These are phyloP conservation scores for Pseudoatta argentina DNA, from an alignment of 1,140 invertebrate genomes.

Conservation along the genomic window DNA sequence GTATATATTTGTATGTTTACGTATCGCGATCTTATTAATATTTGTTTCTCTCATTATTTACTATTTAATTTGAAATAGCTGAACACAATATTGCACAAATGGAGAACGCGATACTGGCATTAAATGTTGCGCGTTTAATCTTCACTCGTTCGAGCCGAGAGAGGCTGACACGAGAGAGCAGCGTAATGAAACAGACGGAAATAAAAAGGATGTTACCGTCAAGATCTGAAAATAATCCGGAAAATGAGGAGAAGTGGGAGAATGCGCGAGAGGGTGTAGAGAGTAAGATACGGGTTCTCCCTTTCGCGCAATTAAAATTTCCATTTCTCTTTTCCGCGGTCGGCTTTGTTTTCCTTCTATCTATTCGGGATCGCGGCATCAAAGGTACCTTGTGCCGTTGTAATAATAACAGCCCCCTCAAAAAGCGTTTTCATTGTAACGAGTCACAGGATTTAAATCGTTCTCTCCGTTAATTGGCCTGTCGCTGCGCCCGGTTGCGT, in stretches of 20 bases:
- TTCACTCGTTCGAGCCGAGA: constrained; percentile 42
- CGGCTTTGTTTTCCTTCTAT: constrained; percentile 61
- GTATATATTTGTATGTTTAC: too few species aligned
- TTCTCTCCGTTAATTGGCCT: constrained; percentile 69
- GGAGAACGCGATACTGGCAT: constrained; percentile 27
- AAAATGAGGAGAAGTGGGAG: constrained; percentile 27
- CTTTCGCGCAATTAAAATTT: constrained; percentile 64
- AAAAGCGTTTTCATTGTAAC: constrained; percentile 67
- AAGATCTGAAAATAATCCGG: constrained; percentile 62
- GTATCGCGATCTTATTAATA: neutral
- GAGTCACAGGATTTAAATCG: constrained; percentile 63
- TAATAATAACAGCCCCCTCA: constrained; percentile 62
- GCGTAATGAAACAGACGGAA: constrained; percentile 55
- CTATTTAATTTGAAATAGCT: constrained; percentile 16
- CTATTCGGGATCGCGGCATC: constrained; percentile 59
- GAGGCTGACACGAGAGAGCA: constrained; percentile 44
- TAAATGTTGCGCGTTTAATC: constrained; percentile 56
- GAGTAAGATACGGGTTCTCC: constrained; percentile 39
- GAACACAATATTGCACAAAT: constrained; percentile 42
- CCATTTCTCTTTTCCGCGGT: constrained; percentile 59
- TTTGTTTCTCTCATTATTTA: constrained; percentile 10
- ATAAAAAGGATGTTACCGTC: constrained; percentile 63
- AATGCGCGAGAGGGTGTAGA: neutral
- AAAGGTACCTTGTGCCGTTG: constrained; percentile 59
- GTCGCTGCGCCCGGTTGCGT: constrained; percentile 6